Percentiles rank a stretch among this genome's conserved stretches.
Conservation (phyloP, 2,888 invertebrate species). For the Phyto melanocephala region DNA sequence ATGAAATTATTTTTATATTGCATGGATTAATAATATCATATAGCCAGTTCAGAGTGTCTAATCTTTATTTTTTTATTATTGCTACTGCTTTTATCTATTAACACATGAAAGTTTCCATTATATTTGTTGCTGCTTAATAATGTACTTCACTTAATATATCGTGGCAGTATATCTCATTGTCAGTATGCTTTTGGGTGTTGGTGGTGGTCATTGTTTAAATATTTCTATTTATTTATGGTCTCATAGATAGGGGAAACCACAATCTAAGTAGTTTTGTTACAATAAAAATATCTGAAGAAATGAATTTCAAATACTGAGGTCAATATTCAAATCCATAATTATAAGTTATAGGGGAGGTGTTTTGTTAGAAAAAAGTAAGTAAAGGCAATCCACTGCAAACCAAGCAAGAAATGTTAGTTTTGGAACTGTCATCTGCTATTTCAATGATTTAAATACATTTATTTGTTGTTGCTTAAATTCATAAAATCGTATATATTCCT, state of each 20-base stretch:
- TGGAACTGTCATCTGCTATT: too few relatives aligned
- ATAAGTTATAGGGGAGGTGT: too few relatives aligned
- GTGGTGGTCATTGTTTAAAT: slow-evolving; percentile 43
- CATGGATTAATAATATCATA: too few relatives aligned
- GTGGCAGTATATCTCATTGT: neutral
- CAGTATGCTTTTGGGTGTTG: neutral
- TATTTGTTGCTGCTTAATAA: slow-evolving; percentile 30
- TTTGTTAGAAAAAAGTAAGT: too few relatives aligned
- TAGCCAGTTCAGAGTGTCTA: too few relatives aligned
- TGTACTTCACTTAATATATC: slow-evolving; percentile 37
- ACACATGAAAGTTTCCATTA: neutral
- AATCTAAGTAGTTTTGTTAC: slow-evolving; percentile 43
- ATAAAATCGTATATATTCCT: too few relatives aligned
- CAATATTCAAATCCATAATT: neutral
- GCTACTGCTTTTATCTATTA: neutral
- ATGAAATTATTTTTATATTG: too few relatives aligned
- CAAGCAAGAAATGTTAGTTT: too few relatives aligned
- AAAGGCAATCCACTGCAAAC: too few relatives aligned
- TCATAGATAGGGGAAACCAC: slow-evolving; percentile 24
- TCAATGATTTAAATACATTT: too few relatives aligned
- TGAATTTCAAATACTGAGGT: neutral
- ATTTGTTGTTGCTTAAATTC: too few relatives aligned
- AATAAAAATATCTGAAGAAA: neutral
- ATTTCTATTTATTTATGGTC: slow-evolving; percentile 50
- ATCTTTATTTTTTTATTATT: neutral